These are phyloP conservation scores for Ptilonorhynchus violaceus DNA, from an alignment of 2,113 vertebrate genomes.

Conservation along the genomic window DNA sequence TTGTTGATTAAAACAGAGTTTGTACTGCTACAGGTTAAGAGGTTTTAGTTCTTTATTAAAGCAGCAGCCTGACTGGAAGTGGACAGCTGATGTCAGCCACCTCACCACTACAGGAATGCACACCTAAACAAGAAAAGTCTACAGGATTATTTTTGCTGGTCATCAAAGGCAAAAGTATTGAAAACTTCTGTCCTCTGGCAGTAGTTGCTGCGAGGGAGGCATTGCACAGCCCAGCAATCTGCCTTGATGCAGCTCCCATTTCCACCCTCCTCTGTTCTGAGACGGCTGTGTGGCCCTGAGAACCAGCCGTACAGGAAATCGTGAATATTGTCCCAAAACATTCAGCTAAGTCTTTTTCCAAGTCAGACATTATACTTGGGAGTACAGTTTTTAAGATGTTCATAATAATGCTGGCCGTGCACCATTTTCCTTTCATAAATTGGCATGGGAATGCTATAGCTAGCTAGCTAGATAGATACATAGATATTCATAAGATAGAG, in stretches of 20 bases:
- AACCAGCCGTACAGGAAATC: background rate
- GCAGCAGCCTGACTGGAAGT: background rate
- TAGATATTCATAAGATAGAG: background rate
- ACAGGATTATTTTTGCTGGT: background rate
- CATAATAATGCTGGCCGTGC: background rate
- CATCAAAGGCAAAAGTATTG: background rate
- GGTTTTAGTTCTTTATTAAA: background rate
- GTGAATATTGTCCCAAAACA: background rate
- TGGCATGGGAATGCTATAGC: background rate
- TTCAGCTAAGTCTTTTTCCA: background rate
- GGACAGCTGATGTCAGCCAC: background rate
- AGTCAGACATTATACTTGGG: background rate
- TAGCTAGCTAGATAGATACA: background rate
- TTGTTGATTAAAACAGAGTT: background rate
- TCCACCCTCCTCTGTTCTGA: fast-evolving
- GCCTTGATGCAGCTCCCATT: fast-evolving
- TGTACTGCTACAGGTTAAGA: fast-evolving
- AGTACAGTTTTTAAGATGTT: background rate
- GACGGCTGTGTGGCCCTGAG: fast-evolving
- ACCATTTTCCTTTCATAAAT: background rate
- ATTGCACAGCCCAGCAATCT: fast-evolving
- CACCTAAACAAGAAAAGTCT: background rate
- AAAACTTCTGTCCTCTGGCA: background rate
- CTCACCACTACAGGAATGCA: fast-evolving
- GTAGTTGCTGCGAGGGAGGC: background rate